Conservation (phyloP, 2,113 vertebrate genomes). For the Gadus macrocephalus region DNA sequence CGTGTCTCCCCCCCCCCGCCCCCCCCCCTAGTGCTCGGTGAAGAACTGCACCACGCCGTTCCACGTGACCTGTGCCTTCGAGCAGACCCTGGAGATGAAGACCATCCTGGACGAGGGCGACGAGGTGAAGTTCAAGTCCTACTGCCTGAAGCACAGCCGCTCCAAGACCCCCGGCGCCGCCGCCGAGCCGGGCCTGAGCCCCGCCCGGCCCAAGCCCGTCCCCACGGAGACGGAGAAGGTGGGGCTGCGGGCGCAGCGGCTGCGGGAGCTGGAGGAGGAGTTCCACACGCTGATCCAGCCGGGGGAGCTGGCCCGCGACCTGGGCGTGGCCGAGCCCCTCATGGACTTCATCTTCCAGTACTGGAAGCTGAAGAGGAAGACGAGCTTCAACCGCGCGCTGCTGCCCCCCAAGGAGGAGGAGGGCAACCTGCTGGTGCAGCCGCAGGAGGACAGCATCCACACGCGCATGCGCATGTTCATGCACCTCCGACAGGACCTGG, state of each 20-base stretch:
- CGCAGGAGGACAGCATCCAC: conserved; percentile 93
- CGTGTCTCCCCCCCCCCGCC: neutral
- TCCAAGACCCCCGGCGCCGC: conserved; percentile 62
- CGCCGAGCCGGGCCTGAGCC: conserved; percentile 57
- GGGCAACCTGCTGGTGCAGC: conserved; percentile 85
- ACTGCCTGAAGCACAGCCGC: conserved; percentile 96
- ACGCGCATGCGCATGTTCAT: conserved; percentile 99
- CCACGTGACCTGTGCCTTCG: conserved; percentile 99
- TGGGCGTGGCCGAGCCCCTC: conserved; percentile 75
- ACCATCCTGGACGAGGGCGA: conserved; percentile 95
- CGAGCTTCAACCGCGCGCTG: conserved; percentile 90
- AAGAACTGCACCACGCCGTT: conserved; percentile 98
- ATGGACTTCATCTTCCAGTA: conserved; percentile 95
- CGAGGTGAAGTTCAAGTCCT: conserved; percentile 96
- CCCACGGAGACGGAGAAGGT: conserved; percentile 79
- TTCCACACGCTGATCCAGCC: conserved; percentile 85
- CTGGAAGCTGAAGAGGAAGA: conserved; percentile 96
- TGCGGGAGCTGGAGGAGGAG: conserved; percentile 91
- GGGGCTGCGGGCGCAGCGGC: conserved; percentile 87
- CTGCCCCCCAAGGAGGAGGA: conserved; percentile 91
- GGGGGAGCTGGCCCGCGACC: conserved; percentile 80
- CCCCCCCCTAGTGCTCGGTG: conserved; percentile 82
- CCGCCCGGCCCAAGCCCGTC: conserved; percentile 30
- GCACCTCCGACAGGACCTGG: conserved; percentile 95
- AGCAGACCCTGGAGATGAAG: conserved; percentile 97